Evolutionary conservation across 1,140 invertebrate genomes (phyloP).

Genomic region (Catajapyx aquilonaris): DNA sequence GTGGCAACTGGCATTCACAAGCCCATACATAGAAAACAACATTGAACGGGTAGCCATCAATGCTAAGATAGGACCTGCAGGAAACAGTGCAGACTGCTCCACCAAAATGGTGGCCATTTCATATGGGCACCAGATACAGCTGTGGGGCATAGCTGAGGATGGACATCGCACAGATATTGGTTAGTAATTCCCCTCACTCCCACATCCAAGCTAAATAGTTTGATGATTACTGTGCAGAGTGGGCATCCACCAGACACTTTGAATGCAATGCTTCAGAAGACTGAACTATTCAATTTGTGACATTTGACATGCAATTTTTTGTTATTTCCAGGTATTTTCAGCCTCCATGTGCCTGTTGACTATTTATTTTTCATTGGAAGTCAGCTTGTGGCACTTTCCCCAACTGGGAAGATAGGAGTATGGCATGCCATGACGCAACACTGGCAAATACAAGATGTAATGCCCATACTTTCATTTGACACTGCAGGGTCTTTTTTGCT

Average conservation of each 20-base stretch:
- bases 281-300: too few species aligned
- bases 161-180: constrained; percentile 58
- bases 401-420: constrained; percentile 89
- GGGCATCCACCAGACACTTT: too few species aligned
- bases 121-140: constrained; percentile 55
- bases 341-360: constrained; percentile 77
- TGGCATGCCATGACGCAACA: constrained; percentile 98
- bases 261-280: too few species aligned
- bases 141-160: constrained; percentile 76
- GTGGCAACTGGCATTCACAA: constrained; percentile 88
- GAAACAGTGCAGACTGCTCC: constrained; percentile 20
- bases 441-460: constrained; percentile 92
- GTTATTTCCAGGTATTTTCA: constrained; percentile 47
- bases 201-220: too few species aligned
- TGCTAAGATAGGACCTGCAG: constrained; percentile 56
- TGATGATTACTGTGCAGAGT: too few species aligned
- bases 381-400: constrained; percentile 81
- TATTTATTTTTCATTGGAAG: constrained; percentile 94
- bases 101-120: constrained; percentile 80
- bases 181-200: too few species aligned
- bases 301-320: too few species aligned
- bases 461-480: constrained; percentile 84
- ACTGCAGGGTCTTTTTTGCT: constrained; percentile 88
- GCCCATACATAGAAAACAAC: constrained; percentile 66
- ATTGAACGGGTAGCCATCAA: constrained; percentile 89